phyloP scores from a whole-genome alignment of 2,113 vertebrate genomes.

The Scomber scombrus region DNA sequence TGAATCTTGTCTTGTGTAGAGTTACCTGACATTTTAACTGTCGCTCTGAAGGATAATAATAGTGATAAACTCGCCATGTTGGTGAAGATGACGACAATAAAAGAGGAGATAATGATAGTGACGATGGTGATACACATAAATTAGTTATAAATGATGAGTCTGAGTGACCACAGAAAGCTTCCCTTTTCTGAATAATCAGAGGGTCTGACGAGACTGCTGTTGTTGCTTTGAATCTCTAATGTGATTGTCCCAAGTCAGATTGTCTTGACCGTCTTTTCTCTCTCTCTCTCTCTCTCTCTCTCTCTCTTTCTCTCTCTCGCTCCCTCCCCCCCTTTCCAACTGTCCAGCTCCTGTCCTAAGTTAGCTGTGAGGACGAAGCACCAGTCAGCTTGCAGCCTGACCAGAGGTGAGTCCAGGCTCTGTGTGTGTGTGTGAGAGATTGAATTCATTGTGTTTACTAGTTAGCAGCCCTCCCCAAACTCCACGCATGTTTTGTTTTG shows the following conservation, averaged over 20 bases:
- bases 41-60: neutral
- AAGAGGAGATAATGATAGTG: neutral
- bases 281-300: constrained; percentile 19
- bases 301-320: constrained; percentile 35
- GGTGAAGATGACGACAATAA: neutral
- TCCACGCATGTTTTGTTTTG: constrained; percentile 14
- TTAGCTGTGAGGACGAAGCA: constrained; percentile 43
- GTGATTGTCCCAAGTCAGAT: neutral
- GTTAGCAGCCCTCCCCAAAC: neutral
- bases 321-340: constrained; percentile 1
- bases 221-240: constrained; percentile 52
- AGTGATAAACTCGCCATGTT: neutral
- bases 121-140: neutral
- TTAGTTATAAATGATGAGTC: neutral
- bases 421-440: neutral
- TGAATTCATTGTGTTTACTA: constrained; percentile 11
- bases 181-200: neutral
- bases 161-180: neutral
- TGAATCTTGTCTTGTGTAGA: neutral
- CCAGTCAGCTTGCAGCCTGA: constrained; percentile 38
- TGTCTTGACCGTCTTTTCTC: constrained; percentile 9
- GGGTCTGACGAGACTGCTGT: neutral
- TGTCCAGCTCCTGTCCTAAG: constrained; percentile 38
- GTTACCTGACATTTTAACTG: neutral
- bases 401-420: constrained; percentile 51